Percentiles rank a stretch among this genome's conserved stretches.
phyloP scores from a whole-genome alignment of 2,113 vertebrate species.

The Pandion haliaetus region DNA sequence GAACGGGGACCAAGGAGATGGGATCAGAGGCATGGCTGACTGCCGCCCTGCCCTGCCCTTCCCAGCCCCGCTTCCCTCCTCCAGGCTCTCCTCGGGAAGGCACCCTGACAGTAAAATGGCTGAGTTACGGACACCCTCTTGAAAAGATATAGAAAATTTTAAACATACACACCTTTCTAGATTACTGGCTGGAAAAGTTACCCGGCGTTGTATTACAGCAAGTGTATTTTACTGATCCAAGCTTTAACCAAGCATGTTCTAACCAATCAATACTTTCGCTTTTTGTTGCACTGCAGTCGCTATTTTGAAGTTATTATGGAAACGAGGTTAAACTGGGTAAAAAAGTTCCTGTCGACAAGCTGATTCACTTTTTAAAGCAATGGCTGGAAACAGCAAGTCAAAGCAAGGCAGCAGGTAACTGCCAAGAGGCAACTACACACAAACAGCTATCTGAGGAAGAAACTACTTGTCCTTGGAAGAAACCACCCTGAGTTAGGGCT shows the following conservation, averaged over 20 bases:
- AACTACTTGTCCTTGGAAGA: background rate
- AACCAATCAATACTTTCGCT: background rate
- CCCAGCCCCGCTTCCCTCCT: background rate
- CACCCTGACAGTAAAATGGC: background rate
- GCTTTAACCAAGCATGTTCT: background rate
- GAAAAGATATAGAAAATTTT: background rate
- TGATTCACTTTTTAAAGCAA: background rate
- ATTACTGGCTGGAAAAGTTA: background rate
- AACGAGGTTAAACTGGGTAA: background rate
- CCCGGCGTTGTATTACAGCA: background rate
- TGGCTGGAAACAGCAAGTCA: background rate
- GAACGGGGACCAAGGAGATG: background rate
- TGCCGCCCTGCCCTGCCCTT: background rate
- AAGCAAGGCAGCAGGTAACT: constrained; percentile 8
- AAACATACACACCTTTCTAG: background rate
- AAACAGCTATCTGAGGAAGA: background rate
- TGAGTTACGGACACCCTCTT: rapidly evolving
- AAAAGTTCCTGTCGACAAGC: background rate
- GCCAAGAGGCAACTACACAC: background rate
- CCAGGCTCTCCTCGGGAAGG: background rate
- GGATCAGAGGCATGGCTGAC: background rate
- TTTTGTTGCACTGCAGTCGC: background rate
- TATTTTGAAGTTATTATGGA: background rate
- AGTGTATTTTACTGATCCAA: background rate
- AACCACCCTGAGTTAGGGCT: background rate